Percentiles rank a stretch among this genome's conserved stretches.
phyloP scores from a whole-genome alignment of 2,797 vertebrate species.

The Mustela erminea region DNA sequence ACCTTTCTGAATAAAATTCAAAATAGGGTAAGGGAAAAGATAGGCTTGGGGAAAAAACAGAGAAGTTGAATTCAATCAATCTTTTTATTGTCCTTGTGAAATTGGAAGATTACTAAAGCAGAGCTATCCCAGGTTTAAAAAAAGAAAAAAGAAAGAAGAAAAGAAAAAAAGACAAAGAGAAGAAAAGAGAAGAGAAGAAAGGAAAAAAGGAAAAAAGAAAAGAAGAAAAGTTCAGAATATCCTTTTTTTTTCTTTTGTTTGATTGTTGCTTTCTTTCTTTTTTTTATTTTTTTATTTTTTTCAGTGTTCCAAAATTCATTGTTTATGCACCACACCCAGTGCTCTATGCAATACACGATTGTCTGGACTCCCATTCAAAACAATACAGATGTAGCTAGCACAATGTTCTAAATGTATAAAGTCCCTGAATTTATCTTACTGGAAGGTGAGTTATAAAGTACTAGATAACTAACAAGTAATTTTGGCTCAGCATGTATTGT shows the following conservation, averaged over 20 bases:
- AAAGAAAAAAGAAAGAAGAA: neutral
- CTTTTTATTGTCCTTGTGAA: conserved; percentile 24
- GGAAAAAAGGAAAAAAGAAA: neutral
- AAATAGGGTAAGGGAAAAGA: neutral
- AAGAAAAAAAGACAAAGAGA: too few species aligned
- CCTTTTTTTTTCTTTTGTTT: neutral
- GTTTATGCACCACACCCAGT: too few species aligned
- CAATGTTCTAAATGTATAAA: neutral
- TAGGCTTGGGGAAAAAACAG: neutral
- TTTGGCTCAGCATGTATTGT: neutral
- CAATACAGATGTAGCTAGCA: neutral
- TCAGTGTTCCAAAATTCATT: too few species aligned
- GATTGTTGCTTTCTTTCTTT: too few species aligned
- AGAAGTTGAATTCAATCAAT: conserved; percentile 45
- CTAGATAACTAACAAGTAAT: neutral
- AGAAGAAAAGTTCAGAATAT: neutral
- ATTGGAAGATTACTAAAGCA: conserved; percentile 43
- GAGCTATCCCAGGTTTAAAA: neutral
- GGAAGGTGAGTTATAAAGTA: neutral
- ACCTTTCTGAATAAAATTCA: conserved; percentile 65
- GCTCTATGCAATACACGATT: neutral
- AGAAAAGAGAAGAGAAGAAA: neutral
- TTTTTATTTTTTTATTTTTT: too few species aligned
- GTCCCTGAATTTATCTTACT: neutral
- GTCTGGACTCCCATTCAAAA: neutral